Base-by-base conservation (phyloP, 2,888 invertebrate species). In the Rhorus exstirpatorius region DNA sequence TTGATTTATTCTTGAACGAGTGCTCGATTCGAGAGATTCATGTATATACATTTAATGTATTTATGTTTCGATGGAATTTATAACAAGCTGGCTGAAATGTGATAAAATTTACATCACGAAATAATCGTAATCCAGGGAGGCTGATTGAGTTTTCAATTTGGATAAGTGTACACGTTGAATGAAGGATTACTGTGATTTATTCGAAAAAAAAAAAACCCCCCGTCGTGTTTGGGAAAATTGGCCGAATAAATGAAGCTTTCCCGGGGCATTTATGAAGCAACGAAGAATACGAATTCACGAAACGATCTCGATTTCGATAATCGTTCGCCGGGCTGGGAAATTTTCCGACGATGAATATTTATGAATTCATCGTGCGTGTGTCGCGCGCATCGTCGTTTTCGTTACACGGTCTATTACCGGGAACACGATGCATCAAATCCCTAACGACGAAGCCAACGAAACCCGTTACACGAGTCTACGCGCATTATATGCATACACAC, bases 301-400 rank as follows among this genome's bases (percentile, higher is more conserved):
- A n/a, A n/a, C n/a, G n/a, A n/a, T n/a, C 24, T 53, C 55, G 44
- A 8, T 72, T 35, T 79, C 83, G 81, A 85, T 84, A 81, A 85
- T 83, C 81, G 77, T 41, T 38, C n/a, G n/a, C n/a, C 71, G 76
- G 35, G 12, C 6, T 55, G 21, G 63, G 72, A 44, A 77, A 79
- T 79, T 83, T 83, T 82, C 74, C 72, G 72, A 44, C 77, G 63
- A 76, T 85, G 84, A 83, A 85, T 85, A 85, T 85, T 83, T 85
- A 85, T 85, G 84, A 83, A 75, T 79, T 70, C 68, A 38, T 51
- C 46, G 41, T 35, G 71, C 58, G 65, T 74, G 49, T 55, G 35
- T n/a, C n/a, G n/a, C n/a, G n/a, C n/a, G n/a, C n/a, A n/a, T 41
- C 51, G 63, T 51, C n/a, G 55, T 19, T 79, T 71, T 70, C 53